Evolutionary conservation across 2,797 vertebrate genomes (phyloP).

Genomic region (Echeneis naucrates): DNA sequence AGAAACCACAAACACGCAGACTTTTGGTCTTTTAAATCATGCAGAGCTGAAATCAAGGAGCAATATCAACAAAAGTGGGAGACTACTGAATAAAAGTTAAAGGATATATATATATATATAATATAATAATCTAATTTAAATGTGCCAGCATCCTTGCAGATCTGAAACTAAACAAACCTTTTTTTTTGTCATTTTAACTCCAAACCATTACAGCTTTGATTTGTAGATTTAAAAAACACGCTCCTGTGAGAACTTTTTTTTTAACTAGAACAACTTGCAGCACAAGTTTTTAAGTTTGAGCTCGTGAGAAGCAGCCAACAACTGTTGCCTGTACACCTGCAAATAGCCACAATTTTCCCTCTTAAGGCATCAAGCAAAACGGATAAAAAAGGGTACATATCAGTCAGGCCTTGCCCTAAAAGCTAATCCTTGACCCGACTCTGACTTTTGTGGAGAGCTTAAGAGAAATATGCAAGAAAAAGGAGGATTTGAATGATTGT

Average conservation of each 20-base stretch:
- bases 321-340: not conserved
- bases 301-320: not conserved
- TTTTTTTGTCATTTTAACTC: constrained; percentile 5
- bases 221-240: not conserved
- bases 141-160: not conserved
- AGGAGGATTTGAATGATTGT: constrained; percentile 6
- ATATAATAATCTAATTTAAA: constrained; percentile 7
- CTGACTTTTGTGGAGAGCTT: constrained; percentile 1
- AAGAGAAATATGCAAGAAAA: constrained; percentile 7
- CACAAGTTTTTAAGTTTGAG: not conserved
- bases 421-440: not conserved
- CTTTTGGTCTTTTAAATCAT: not conserved
- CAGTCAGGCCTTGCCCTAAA: not conserved
- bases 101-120: no score
- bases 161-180: not conserved
- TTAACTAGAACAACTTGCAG: constrained; percentile 7
- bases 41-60: not conserved
- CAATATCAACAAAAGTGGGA: constrained; percentile 1
- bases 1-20: no score
- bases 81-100: constrained; percentile 13
- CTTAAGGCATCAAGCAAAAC: not conserved
- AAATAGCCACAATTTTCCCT: not conserved
- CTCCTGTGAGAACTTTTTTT: not conserved
- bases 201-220: not conserved
- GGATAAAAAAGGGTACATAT: no score